These are phyloP conservation scores for Eptatretus atami DNA, from an alignment of 2,797 vertebrate genomes.

Conservation along the genomic window DNA sequence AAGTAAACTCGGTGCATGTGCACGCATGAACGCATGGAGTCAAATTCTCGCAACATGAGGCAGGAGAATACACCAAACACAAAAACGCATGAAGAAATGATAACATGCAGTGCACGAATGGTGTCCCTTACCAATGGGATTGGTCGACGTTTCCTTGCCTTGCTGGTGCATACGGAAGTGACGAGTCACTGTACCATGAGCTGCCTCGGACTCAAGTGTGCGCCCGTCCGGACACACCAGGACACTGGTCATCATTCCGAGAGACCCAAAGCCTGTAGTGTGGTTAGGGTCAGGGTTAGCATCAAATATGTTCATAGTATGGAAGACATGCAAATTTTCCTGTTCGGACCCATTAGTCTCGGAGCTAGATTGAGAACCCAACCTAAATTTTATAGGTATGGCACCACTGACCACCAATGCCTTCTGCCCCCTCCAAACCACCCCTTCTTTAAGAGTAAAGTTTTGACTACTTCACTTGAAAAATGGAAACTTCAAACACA, in stretches of 20 bases:
- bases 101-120: neutral
- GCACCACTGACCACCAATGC: too few species aligned
- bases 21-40: too few species aligned
- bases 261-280: slow-evolving; percentile 59
- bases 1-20: too few species aligned
- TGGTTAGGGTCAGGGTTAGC: neutral
- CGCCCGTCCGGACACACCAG: slow-evolving; percentile 71
- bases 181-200: slow-evolving; percentile 75
- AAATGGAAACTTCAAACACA: too few species aligned
- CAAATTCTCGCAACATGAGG: too few species aligned
- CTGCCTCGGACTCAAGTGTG: slow-evolving; percentile 81
- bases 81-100: neutral
- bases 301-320: too few species aligned
- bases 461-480: too few species aligned
- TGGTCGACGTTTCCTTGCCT: slow-evolving; percentile 86
- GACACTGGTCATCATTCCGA: slow-evolving; percentile 96
- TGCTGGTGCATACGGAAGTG: slow-evolving; percentile 83
- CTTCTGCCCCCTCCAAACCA: too few species aligned
- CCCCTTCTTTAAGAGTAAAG: too few species aligned
- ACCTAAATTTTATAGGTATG: neutral
- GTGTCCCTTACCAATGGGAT: slow-evolving; percentile 39
- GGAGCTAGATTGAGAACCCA: neutral
- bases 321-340: too few species aligned
- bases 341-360: neutral
- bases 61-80: neutral